Conservation (phyloP, 1,140 invertebrate species). For the Rhagoletis zephyria region DNA sequence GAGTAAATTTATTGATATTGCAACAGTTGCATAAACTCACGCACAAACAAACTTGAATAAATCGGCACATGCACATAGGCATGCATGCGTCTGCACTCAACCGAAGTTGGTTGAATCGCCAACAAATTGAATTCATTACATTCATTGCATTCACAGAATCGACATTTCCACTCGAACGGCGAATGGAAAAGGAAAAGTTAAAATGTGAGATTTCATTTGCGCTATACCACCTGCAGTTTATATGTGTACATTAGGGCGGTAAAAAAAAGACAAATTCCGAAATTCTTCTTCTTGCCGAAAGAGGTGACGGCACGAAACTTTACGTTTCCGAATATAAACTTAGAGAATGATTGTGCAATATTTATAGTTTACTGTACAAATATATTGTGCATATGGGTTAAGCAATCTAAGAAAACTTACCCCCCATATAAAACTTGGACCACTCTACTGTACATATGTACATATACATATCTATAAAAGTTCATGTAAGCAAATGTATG, state of each 20-base stretch:
- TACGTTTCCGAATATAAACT: too few relatives aligned
- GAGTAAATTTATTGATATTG: conserved; percentile 47
- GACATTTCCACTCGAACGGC: conserved; percentile 30
- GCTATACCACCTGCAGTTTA: neutral
- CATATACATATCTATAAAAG: neutral
- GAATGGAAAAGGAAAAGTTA: neutral
- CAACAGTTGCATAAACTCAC: conserved; percentile 3
- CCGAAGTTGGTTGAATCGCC: neutral
- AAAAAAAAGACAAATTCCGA: neutral
- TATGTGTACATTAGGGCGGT: neutral
- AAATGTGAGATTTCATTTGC: neutral
- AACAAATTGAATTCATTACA: conserved; percentile 36
- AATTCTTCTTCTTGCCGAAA: too few relatives aligned
- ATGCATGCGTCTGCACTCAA: neutral
- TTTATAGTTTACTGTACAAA: too few relatives aligned
- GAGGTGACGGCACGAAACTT: too few relatives aligned
- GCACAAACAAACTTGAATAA: neutral
- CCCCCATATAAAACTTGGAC: too few relatives aligned
- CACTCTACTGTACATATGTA: neutral
- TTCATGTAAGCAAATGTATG: too few relatives aligned
- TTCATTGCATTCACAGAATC: neutral
- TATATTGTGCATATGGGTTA: too few relatives aligned
- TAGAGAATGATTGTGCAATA: too few relatives aligned
- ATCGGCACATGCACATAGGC: neutral
- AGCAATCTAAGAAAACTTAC: too few relatives aligned